Evolutionary conservation across 2,888 invertebrate genomes (phyloP).

Genomic region (Hermaeophaga mercurialis): DNA sequence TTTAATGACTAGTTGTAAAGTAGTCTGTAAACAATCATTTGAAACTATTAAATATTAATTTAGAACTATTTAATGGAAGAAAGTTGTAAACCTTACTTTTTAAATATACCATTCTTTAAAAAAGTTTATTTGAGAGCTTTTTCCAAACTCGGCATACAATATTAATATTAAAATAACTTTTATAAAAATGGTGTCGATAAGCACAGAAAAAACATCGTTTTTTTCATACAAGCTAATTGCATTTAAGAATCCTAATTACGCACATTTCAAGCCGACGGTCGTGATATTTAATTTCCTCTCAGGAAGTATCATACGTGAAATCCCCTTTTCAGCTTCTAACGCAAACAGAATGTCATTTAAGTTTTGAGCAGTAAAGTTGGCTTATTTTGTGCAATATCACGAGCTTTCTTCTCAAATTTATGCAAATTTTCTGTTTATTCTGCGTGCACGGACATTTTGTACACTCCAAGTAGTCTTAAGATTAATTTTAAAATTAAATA

Average conservation of each 20-base stretch:
- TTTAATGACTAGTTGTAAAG: slow-evolving; percentile 12
- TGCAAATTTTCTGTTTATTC: slow-evolving; percentile 12
- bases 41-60: not conserved
- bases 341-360: slow-evolving; percentile 25
- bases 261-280: slow-evolving; percentile 24
- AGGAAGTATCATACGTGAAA: slow-evolving; percentile 29
- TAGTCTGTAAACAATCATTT: slow-evolving; percentile 2
- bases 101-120: no score
- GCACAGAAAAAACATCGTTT: not conserved
- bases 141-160: no score
- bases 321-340: slow-evolving; percentile 20
- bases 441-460: not conserved
- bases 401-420: slow-evolving; percentile 4
- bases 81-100: no score
- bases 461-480: not conserved
- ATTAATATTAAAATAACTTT: no score
- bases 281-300: slow-evolving; percentile 29
- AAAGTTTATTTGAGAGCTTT: no score
- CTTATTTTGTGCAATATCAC: slow-evolving; percentile 16
- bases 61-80: no score
- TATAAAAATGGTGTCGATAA: no score
- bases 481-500: not conserved
- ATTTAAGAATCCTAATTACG: slow-evolving; percentile 27
- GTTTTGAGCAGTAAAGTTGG: slow-evolving; percentile 19
- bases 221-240: slow-evolving; percentile 18